Evolutionary conservation across 2,113 vertebrate species (phyloP).

Genomic region (Himantopus leucocephalus): DNA sequence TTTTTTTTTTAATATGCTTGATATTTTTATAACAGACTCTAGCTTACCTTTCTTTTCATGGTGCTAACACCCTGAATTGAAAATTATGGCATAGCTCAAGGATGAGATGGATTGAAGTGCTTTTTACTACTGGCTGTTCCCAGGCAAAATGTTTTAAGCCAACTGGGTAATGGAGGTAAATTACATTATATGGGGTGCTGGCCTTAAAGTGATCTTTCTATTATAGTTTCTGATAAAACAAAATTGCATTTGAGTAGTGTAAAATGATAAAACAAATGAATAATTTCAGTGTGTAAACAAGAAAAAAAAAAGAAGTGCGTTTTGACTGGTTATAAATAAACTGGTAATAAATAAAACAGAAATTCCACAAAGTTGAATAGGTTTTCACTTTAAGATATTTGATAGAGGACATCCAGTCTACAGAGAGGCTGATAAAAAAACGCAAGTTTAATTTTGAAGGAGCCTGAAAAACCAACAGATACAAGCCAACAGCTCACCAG

Average conservation of each 20-base stretch:
- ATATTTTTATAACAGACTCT: conserved; percentile 47
- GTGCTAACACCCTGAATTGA: conserved; percentile 24
- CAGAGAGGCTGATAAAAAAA: not conserved
- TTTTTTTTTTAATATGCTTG: not conserved
- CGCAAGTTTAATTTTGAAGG: not conserved
- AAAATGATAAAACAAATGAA: conserved; percentile 41
- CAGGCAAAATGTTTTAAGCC: conserved; percentile 60
- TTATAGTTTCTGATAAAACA: conserved; percentile 57
- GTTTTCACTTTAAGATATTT: not conserved
- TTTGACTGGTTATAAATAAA: not conserved
- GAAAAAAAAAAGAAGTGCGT: not conserved
- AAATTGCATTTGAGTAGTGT: conserved; percentile 44
- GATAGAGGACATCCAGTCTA: not conserved
- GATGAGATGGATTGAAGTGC: conserved; percentile 45
- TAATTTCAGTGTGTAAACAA: not conserved
- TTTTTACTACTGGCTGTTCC: conserved; percentile 62
- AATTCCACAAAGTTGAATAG: not conserved
- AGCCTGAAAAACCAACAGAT: not conserved
- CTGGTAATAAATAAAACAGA: not conserved
- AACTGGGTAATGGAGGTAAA: conserved; percentile 66
- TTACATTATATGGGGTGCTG: conserved; percentile 47
- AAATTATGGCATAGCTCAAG: conserved; percentile 44
- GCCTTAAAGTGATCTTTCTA: conserved; percentile 56
- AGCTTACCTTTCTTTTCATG: not conserved
- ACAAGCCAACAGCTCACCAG: not conserved